phyloP scores from a whole-genome alignment of 2,797 vertebrate species.

The Apogon hyalosoma region DNA sequence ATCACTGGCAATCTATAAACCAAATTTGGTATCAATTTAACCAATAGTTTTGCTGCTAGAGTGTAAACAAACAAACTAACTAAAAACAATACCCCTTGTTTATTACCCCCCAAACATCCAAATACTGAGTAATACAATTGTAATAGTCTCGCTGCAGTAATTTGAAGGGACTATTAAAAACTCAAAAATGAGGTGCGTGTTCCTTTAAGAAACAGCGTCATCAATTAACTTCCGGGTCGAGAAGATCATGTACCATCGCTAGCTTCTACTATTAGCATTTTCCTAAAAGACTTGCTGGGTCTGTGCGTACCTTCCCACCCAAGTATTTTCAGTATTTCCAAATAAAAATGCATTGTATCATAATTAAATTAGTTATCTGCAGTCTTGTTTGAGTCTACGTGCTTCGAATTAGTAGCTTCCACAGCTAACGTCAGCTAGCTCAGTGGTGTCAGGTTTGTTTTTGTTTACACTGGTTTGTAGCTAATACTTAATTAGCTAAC shows the following conservation, averaged over 20 bases:
- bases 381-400: not conserved
- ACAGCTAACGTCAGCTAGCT: conserved; percentile 24
- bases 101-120: too few relatives aligned
- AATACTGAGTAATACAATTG: too few relatives aligned
- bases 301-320: conserved; percentile 4
- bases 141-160: too few relatives aligned
- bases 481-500: too few relatives aligned
- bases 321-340: not conserved
- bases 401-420: not conserved
- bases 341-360: not conserved
- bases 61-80: too few relatives aligned
- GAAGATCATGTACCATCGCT: conserved; percentile 34
- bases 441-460: conserved; percentile 1
- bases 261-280: conserved; percentile 16
- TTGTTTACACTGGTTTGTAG: not conserved
- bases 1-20: too few relatives aligned
- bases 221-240: conserved; percentile 62
- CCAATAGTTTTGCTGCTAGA: too few relatives aligned
- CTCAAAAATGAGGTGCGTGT: not conserved
- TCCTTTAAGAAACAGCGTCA: conserved; percentile 51
- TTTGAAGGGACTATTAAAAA: too few relatives aligned
- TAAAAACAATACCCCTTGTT: too few relatives aligned
- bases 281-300: not conserved
- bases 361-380: not conserved
- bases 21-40: too few relatives aligned